Evolutionary conservation across 2,888 invertebrate genomes (phyloP).

Genomic region (Athalia cordata): DNA sequence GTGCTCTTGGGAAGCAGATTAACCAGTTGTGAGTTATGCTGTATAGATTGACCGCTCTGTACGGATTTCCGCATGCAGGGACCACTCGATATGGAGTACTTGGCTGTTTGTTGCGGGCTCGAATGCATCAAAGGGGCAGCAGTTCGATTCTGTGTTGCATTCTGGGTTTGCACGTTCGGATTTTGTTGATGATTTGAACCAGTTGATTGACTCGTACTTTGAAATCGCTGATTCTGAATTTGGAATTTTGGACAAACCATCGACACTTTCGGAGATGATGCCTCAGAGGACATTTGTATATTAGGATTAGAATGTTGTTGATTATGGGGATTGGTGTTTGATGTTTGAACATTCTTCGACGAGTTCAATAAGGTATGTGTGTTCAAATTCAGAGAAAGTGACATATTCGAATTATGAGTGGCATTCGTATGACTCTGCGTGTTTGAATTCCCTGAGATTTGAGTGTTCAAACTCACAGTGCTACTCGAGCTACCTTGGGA

Average conservation of each 20-base stretch:
- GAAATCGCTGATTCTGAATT: conserved; percentile 42
- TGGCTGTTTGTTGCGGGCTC: conserved; percentile 18
- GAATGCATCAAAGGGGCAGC: not conserved
- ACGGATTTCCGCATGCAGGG: conserved; percentile 16
- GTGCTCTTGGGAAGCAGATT: conserved; percentile 34
- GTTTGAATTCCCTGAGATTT: conserved; percentile 42
- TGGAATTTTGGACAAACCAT: conserved; percentile 51
- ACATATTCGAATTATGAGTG: conserved; percentile 51
- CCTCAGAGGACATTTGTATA: conserved; percentile 51
- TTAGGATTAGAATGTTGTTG: conserved; percentile 47
- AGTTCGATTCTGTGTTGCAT: conserved; percentile 25
- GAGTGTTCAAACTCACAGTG: conserved; percentile 50
- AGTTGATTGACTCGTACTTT: conserved; percentile 45
- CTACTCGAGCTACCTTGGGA: conserved; percentile 46
- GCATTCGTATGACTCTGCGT: conserved; percentile 46
- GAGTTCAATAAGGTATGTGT: conserved; percentile 44
- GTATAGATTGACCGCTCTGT: conserved; percentile 20
- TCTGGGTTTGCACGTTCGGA: conserved; percentile 45
- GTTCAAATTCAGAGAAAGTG: conserved; percentile 45
- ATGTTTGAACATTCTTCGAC: conserved; percentile 50
- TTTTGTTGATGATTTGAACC: conserved; percentile 67
- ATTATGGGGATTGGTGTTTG: conserved; percentile 52
- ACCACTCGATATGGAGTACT: conserved; percentile 10
- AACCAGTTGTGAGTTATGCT: conserved; percentile 36
- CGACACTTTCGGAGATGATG: conserved; percentile 48